Evolutionary conservation across 2,888 invertebrate genomes (phyloP), one percentile per base, ranked within the genome.

Genomic region (Eristalinus aeneus): DNA sequence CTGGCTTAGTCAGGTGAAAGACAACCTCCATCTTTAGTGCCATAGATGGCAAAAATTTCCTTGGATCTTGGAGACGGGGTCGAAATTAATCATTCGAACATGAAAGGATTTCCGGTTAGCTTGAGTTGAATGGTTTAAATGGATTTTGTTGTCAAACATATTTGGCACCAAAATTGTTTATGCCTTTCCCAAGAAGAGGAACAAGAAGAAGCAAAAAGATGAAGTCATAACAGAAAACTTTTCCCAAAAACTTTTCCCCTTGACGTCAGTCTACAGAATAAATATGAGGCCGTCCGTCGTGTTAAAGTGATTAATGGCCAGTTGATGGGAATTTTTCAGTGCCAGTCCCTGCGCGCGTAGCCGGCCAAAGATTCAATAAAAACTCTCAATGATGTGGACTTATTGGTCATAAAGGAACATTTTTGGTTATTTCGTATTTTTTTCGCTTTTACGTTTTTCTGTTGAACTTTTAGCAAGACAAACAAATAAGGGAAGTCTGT

Each of bases 271-370:
- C 46, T 34, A 12, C 16, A 23, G 54, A 69, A 68, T 74, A 61
- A 74, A 68, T 74, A 80, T 73, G 39, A 27, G 68, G 68, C 68
- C 64, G 68, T 68, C 46, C 39, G 58, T 68, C 74, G 80, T 69
- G 74, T 73, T 63, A 69, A 63, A 74, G 80, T 80, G 80, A 80
- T 80, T 80, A 74, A 80, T 80, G 80, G 63, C 80, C 46, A 65
- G 20, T 16, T 4, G 53, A 72, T 34, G 64, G 58, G 58, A 65
- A 46, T 72, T 36, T 71, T 65, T 64, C 64, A 68, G n/a, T 34
- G 32, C 16, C 61, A 54, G 54, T 67, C 31, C 22, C 63, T 46
- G 34, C 39, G 58, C 58, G 11, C 11, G 20, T 16, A 54, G 20
- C 58, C 46, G 27, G 23, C 67, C 27, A 68, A 68, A 68, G 67